Percentiles rank a stretch among this genome's conserved stretches.
Evolutionary conservation across 2,888 invertebrate genomes (phyloP).

Genomic region (Agrypnus murinus): DNA sequence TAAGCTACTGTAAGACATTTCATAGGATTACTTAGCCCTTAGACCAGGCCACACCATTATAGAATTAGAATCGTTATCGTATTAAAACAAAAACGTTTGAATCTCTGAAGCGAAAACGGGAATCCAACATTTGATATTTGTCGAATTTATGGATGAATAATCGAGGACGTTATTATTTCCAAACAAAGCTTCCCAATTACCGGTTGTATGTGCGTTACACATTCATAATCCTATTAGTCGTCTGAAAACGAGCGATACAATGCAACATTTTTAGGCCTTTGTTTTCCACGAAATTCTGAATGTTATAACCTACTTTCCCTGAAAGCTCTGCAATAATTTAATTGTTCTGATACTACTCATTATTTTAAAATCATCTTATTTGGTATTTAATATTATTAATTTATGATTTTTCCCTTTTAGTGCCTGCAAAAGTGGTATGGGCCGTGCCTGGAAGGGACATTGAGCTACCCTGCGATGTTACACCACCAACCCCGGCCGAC

Average conservation of each 20-base stretch:
- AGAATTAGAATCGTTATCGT: constrained; percentile 37
- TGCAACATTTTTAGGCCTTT: constrained; percentile 45
- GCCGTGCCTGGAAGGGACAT: constrained; percentile 85
- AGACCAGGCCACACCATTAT: constrained; percentile 37
- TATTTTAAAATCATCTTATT: constrained; percentile 6
- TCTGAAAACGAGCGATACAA: constrained; percentile 51
- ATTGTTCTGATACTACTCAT: not conserved
- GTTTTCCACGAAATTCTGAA: constrained; percentile 33
- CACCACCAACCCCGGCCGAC: constrained; percentile 80
- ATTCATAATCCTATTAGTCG: constrained; percentile 52
- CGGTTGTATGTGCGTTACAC: constrained; percentile 51
- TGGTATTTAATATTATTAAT: not conserved
- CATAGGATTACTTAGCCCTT: constrained; percentile 55
- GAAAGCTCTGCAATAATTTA: not conserved
- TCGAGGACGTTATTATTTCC: constrained; percentile 49
- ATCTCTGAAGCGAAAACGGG: constrained; percentile 33
- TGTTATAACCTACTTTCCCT: constrained; percentile 10
- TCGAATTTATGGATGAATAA: constrained; percentile 48
- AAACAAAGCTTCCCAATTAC: constrained; percentile 51
- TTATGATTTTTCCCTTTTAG: constrained; percentile 66
- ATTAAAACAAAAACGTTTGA: constrained; percentile 40
- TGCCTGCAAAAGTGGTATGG: constrained; percentile 82
- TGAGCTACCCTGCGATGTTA: constrained; percentile 88
- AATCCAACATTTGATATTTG: constrained; percentile 48
- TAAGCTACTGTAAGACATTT: constrained; percentile 64